Base-by-base conservation (phyloP, 2,888 invertebrate genomes). In the Dysmachus trigonus region DNA sequence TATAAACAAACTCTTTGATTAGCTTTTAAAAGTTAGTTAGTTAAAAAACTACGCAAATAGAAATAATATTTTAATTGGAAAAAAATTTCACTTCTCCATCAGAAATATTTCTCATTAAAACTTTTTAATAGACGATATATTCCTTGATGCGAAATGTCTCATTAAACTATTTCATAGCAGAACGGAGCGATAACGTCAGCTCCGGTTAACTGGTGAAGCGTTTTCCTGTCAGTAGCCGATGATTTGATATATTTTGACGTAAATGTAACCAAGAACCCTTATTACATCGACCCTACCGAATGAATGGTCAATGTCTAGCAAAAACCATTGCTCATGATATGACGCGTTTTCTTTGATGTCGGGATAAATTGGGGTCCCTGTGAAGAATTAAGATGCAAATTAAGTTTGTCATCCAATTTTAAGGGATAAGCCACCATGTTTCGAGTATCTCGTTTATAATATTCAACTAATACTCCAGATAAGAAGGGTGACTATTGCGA, bases 321-420 rank as follows among this genome's bases (percentile, higher is more conserved):
- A 51, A 79, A 79, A 38, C 15, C 79, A 27, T 31, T 79, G 51
- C 79, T 79, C 79, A 30, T 79, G 51, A 41, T 79, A 51, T 79
- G 51, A 53, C 79, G 79, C 79, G 79, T 15, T 79, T 79, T 31
- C 51, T 79, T 79, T 79, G 79, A 79, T 79, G 79, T 79, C 79
- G 51, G 79, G 31, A 79, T 79, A 79, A 79, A 79, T 79, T 79
- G 79, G 79, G 79, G 79, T 79, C 51, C 30, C 79, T 47, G 51
- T 79, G 79, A 79, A 51, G 51, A 79, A 79, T 79, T 79, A 79
- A 51, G 79, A 79, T 79, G 79, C 79, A 79, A 79, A 79, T 79
- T 79, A 79, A 79, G 79, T 79, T 79, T 79, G 79, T 79, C 79
- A 79, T 79, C 51, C 79, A 79, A 79, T 79, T 79, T 79, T 79